Percentiles rank a stretch among this genome's conserved stretches.
Conservation (phyloP, 2,797 vertebrate species). For the Molossus alvarezi region DNA sequence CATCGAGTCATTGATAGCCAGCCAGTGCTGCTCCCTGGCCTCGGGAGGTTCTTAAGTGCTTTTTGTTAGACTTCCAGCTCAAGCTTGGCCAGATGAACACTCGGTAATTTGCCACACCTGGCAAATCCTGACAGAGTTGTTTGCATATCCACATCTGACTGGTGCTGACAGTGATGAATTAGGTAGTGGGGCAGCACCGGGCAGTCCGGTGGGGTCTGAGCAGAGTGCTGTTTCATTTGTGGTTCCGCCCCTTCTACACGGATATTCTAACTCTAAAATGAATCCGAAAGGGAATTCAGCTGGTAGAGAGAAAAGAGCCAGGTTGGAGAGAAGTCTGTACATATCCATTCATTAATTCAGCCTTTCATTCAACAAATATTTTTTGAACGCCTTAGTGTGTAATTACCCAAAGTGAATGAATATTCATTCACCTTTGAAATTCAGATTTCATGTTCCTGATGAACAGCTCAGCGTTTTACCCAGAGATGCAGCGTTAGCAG, state of each 20-base stretch:
- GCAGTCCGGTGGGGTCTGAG: constrained; percentile 68
- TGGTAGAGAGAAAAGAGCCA: constrained; percentile 43
- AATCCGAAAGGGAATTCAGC: constrained; percentile 63
- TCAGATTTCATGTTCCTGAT: constrained; percentile 81
- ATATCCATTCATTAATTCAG: constrained; percentile 80
- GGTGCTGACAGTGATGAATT: constrained; percentile 76
- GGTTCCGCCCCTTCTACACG: constrained; percentile 39
- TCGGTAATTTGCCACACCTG: constrained; percentile 80
- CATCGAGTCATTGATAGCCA: constrained; percentile 28
- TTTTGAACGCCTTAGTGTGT: constrained; percentile 76
- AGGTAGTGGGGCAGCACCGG: not conserved
- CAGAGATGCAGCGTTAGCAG: constrained; percentile 73
- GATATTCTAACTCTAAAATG: constrained; percentile 69
- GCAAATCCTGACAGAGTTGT: constrained; percentile 64
- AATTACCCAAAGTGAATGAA: constrained; percentile 82
- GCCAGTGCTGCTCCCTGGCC: constrained; percentile 59
- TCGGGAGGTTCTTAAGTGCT: constrained; percentile 65
- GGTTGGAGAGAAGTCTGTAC: constrained; percentile 66
- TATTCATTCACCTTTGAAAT: constrained; percentile 85
- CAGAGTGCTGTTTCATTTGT: constrained; percentile 55
- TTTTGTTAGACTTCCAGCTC: constrained; percentile 68
- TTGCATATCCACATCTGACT: constrained; percentile 57
- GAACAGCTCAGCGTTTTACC: constrained; percentile 75
- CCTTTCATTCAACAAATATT: constrained; percentile 81
- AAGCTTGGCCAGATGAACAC: constrained; percentile 63